A percentile compares a stretch with the other conserved stretches of the same genome.
Conservation (phyloP, 2,113 vertebrate genomes). For the Eulacestoma nigropectus region DNA sequence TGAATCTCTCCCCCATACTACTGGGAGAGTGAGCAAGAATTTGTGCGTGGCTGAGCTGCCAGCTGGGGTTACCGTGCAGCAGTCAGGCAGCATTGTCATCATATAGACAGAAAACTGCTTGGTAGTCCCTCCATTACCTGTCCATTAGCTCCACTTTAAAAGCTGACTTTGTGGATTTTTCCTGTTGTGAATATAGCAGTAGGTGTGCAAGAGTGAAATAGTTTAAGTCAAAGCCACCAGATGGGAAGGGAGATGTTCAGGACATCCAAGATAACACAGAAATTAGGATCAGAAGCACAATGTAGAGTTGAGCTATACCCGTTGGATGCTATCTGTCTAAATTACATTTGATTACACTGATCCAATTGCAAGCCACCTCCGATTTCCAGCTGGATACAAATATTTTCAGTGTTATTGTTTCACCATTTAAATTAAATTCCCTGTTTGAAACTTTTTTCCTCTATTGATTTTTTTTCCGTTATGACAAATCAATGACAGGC, state of each 20-base stretch:
- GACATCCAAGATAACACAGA: not conserved
- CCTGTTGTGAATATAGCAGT: not conserved
- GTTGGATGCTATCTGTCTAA: not conserved
- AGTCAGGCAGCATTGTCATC: not conserved
- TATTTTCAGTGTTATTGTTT: conserved; percentile 32
- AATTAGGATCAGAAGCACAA: not conserved
- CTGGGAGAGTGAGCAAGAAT: fast-evolving
- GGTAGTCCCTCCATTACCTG: not conserved
- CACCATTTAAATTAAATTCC: conserved; percentile 8
- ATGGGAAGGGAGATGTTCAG: not conserved
- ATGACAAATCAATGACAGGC: not conserved
- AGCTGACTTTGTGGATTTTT: not conserved
- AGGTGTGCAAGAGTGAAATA: not conserved
- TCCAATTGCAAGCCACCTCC: not conserved
- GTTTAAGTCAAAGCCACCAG: not conserved
- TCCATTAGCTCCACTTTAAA: not conserved
- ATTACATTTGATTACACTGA: conserved; percentile 11
- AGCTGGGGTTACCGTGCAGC: not conserved
- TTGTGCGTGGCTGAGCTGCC: not conserved
- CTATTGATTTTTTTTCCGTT: not conserved
- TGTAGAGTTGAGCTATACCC: not conserved
- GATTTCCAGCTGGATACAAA: conserved; percentile 36
- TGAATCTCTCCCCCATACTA: not conserved
- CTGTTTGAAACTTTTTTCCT: not conserved
- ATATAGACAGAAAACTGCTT: not conserved